phyloP scores from a whole-genome alignment of 2,888 invertebrate species.

The Thyatira batis region DNA sequence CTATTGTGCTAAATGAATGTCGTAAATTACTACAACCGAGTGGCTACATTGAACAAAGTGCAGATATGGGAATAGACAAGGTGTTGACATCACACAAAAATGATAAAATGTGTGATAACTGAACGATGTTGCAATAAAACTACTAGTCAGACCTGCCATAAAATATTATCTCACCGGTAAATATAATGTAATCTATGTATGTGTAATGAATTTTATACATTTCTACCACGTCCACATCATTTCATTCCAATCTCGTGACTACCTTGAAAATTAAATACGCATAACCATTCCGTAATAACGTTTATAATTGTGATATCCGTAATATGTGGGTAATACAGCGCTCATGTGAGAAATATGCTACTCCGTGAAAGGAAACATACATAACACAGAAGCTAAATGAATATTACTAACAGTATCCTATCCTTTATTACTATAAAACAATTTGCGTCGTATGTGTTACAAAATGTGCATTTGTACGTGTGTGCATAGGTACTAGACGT shows the following conservation, averaged over 20 bases:
- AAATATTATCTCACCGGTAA: no score
- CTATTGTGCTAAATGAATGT: no score
- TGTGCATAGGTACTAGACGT: neutral
- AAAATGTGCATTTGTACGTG: neutral
- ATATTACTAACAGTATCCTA: conserved; percentile 9
- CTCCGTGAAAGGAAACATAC: conserved; percentile 38
- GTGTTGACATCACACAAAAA: no score
- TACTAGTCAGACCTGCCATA: no score
- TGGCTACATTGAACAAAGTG: no score
- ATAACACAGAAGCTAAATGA: conserved; percentile 18
- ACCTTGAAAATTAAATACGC: conserved; percentile 27
- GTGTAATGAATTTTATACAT: conserved; percentile 29
- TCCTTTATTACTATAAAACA: conserved; percentile 6
- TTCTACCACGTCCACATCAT: conserved; percentile 25
- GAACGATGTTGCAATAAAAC: neutral
- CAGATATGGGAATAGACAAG: no score
- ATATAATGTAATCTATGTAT: conserved; percentile 13
- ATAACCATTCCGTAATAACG: conserved; percentile 34
- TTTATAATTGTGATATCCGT: conserved; percentile 41
- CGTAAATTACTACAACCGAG: no score
- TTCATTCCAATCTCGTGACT: conserved; percentile 48
- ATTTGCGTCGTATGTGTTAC: neutral
- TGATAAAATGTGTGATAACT: neutral
- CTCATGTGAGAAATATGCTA: conserved; percentile 53
- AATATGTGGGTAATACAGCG: conserved; percentile 34